Base-by-base conservation (phyloP, 2,113 vertebrate species). In the Podarcis muralis region DNA sequence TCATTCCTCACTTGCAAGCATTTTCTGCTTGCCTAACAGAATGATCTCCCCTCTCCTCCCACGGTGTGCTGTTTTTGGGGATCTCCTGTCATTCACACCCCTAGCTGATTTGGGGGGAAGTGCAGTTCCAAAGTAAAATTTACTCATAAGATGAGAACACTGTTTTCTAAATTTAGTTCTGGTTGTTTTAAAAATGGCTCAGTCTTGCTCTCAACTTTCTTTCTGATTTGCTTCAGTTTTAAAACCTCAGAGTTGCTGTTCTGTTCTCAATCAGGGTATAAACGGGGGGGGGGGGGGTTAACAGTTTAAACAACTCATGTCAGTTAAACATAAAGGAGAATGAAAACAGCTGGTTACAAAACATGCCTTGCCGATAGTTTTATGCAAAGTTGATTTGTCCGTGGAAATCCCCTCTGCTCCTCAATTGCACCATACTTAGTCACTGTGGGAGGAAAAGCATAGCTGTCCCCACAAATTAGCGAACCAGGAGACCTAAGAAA, bases 251-350 rank as follows among this genome's bases (percentile, higher is more conserved):
- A 79, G 32, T 83, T 32, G 2, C 30, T n/a, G 76, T 65, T 83
- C 37, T 57, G 40, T 59, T 22, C 25, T 69, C n/a, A 62, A 4
- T 48, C 65, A 37, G 69, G 69, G 72, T 85, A 9, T 57, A 62
- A 62, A 35, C 5, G 48, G 2, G 48, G 0, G 2, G 0, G 48
- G 2, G 48, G 2, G 48, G 2, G 48, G 2, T 11, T 11, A 59
- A 30, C 22, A 22, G 27, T 65, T 65, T 66, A 83, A 82, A 76
- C 12, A 53, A 30, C 59, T 27, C 23, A 57, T 80, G 66, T 71
- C 65, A 71, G n/a, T 80, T 80, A 65, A 81, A 87, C 53, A 81
- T 5, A 40, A 65, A 40, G 18, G n/a, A 40, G 57, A 62, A 23
- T 37, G 65, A 62, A n/a, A 71, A 59, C 5, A 81, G 66, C 40